These are phyloP conservation scores for Nasonia oneida DNA, from an alignment of 2,888 invertebrate genomes.

Conservation along the genomic window DNA sequence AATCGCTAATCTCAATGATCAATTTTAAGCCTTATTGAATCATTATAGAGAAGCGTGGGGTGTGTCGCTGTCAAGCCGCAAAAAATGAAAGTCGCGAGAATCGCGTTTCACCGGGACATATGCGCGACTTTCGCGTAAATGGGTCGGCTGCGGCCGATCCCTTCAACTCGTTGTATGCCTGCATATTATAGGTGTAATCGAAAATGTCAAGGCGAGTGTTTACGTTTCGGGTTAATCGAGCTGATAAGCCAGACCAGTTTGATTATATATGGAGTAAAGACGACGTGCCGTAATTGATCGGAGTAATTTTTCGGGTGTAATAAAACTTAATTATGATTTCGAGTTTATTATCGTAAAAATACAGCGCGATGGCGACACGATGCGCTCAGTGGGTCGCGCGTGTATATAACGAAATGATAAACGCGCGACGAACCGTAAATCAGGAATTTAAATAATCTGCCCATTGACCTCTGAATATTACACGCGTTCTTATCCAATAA, in stretches of 20 bases:
- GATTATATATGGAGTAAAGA: not conserved
- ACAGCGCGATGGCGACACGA: not conserved
- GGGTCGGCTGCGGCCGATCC: not conserved
- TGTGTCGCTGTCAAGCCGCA: not conserved
- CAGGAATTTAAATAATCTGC: not conserved
- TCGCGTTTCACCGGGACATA: not conserved
- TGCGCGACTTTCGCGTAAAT: not conserved
- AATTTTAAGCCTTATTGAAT: too few relatives aligned
- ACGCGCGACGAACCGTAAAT: not conserved
- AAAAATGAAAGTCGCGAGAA: conserved; percentile 4
- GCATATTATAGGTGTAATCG: not conserved
- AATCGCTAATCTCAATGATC: too few relatives aligned
- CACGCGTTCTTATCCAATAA: not conserved
- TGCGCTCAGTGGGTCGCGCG: not conserved
- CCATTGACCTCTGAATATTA: not conserved
- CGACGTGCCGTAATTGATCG: not conserved
- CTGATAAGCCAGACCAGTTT: not conserved
- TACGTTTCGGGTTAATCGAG: not conserved
- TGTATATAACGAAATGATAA: not conserved
- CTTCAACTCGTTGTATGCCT: not conserved
- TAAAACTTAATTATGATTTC: too few relatives aligned
- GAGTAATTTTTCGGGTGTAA: not conserved
- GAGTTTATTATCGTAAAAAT: too few relatives aligned
- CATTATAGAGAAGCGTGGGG: not conserved
- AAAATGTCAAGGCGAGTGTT: not conserved